Evolutionary conservation across 1,140 invertebrate species (phyloP), one percentile per base, ranked within the genome.

Genomic region (Euwallacea fornicatus): DNA sequence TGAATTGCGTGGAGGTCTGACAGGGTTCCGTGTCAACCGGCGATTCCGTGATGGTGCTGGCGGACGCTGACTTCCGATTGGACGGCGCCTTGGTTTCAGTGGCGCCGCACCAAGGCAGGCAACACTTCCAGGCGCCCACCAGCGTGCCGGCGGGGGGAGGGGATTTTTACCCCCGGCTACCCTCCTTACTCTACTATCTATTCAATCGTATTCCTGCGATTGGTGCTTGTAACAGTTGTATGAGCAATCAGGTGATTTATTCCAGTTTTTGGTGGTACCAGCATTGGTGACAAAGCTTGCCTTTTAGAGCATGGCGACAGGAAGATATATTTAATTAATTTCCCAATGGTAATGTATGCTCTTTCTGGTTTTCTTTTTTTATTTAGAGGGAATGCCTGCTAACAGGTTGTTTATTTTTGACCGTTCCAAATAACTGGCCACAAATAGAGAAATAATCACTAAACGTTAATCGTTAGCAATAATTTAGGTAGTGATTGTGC

Each of bases 121-220:
- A 81, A 73, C 80, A 81, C 80, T 81, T 81, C 79, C 80, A 81
- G 69, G 76, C 79, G 76, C 79, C 80, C 71, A 81, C 80, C 80
- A 81, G 79, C 67, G 78, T 81, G 80, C 73, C 76, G 78, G 71
- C 50, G 60, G 66, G 50, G 56, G 66, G 13, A 15, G 63, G 63
- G 63, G 63, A n/a, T 15, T 11, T 10, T 33, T 16, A 42, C 74
- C 74, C 66, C 74, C 44, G 73, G 42, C 16, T 16, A 42, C 16
- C 42, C 42, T 44, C n/a, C 42, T 58, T n/a, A 43, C 59, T 16
- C 16, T 50, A 6, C 13, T 50, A 50, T 33, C 21, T 33, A 33
- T 33, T 50, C 2, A 50, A 13, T 50, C 46, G 46, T 11, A 50
- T 50, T 50, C 21, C 21, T 33, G 2, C 13, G 46, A 50, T 50